phyloP scores from a whole-genome alignment of 2,113 vertebrate species.

The Pyxicephalus adspersus region DNA sequence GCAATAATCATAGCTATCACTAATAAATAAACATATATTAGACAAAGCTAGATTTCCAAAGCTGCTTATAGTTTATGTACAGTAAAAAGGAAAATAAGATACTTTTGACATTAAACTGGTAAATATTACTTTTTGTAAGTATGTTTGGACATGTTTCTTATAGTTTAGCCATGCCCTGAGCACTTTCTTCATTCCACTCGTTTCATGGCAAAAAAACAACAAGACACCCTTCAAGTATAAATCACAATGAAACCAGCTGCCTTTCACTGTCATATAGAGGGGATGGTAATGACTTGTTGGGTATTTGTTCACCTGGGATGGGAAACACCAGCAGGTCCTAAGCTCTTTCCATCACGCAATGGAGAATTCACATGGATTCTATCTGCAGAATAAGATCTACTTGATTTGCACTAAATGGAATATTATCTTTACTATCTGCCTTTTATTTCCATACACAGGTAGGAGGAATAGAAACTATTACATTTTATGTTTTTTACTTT shows the following conservation, averaged over 20 bases:
- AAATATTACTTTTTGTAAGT: not conserved
- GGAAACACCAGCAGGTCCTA: not conserved
- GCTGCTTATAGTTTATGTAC: too few species aligned
- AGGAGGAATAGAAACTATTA: not conserved
- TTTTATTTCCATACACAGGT: conserved; percentile 16
- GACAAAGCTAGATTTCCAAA: too few species aligned
- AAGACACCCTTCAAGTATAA: conserved; percentile 5
- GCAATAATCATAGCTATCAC: too few species aligned
- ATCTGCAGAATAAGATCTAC: not conserved
- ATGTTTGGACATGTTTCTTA: conserved; percentile 24
- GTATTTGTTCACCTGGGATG: not conserved
- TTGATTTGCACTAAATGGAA: conserved; percentile 8
- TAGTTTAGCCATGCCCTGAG: conserved; percentile 12
- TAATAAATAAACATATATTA: too few species aligned
- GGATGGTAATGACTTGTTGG: not conserved
- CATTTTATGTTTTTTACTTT: too few species aligned
- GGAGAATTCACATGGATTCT: not conserved
- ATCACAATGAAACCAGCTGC: conserved; percentile 9
- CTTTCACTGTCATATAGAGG: conserved; percentile 2
- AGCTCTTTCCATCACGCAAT: not conserved
- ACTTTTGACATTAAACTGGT: not conserved
- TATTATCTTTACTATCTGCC: not conserved
- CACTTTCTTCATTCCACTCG: conserved; percentile 33
- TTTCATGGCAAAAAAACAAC: conserved; percentile 7
- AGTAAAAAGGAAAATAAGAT: not conserved